Conservation (phyloP, 1,140 invertebrate species). For the Stenopsyche tienmushanensis region DNA sequence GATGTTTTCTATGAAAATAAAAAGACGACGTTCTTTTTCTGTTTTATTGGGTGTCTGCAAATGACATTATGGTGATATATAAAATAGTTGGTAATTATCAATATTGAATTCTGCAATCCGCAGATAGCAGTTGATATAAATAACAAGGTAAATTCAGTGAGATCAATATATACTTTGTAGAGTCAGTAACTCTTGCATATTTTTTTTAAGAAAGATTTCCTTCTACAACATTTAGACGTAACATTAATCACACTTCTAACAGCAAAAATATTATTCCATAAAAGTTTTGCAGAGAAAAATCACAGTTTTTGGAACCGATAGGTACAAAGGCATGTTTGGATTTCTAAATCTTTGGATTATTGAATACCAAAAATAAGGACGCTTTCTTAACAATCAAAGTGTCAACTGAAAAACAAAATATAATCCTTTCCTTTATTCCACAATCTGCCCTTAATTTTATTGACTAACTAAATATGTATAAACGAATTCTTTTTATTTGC, state of each 20-base stretch:
- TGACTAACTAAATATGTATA: too few species aligned
- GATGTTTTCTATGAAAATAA: too few species aligned
- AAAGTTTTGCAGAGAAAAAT: conserved; percentile 16
- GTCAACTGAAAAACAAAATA: too few species aligned
- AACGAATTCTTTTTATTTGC: too few species aligned
- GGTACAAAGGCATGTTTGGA: conserved; percentile 14
- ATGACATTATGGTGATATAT: conserved; percentile 15
- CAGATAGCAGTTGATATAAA: background rate
- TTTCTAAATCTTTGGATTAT: background rate
- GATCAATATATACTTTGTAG: conserved; percentile 7
- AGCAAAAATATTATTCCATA: background rate
- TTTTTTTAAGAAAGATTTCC: conserved; percentile 5
- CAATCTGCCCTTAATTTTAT: too few species aligned
- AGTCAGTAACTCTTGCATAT: background rate
- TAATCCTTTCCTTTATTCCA: too few species aligned
- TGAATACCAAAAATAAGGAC: too few species aligned
- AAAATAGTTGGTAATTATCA: conserved; percentile 18
- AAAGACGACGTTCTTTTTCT: conserved; percentile 3
- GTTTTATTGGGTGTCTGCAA: conserved; percentile 21
- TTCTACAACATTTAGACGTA: conserved; percentile 13
- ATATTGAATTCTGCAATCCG: background rate
- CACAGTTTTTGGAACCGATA: conserved; percentile 18
- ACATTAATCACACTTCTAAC: conserved; percentile 15
- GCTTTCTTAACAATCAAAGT: too few species aligned
- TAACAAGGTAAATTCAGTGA: conserved; percentile 3